A percentile compares a stretch with the other conserved stretches of the same genome.
These are phyloP conservation scores for Bellardia pandia DNA, from an alignment of 2,888 invertebrate genomes.

Conservation along the genomic window DNA sequence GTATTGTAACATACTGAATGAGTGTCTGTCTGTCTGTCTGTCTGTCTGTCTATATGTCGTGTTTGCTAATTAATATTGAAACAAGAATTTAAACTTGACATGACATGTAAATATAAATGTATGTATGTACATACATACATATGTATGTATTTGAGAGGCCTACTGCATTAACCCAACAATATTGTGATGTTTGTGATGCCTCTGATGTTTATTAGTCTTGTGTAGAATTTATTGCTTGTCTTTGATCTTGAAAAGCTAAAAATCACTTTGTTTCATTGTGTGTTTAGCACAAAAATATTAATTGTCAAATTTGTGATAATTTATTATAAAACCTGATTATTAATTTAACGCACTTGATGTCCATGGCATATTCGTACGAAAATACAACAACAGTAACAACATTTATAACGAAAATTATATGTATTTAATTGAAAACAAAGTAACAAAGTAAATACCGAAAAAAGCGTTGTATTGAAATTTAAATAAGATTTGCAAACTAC, in stretches of 20 bases:
- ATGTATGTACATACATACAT: too few relatives aligned
- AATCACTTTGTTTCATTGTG: conserved; percentile 1
- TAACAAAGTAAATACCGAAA: background rate
- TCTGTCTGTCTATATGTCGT: background rate
- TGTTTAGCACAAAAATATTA: conserved; percentile 51
- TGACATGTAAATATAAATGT: conserved; percentile 29
- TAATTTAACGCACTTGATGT: conserved; percentile 73
- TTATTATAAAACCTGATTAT: conserved; percentile 73
- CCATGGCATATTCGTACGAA: conserved; percentile 69
- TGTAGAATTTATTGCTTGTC: conserved; percentile 45
- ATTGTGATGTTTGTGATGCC: background rate
- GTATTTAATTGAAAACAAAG: conserved; percentile 7
- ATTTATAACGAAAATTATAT: conserved; percentile 25
- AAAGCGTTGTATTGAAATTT: background rate
- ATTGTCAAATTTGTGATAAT: conserved; percentile 71
- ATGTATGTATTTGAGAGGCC: conserved; percentile 24
- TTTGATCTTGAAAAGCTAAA: conserved; percentile 70
- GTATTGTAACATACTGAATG: conserved; percentile 14
- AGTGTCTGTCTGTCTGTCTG: background rate
- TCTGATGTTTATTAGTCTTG: conserved; percentile 17
- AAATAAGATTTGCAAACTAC: background rate
- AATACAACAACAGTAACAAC: conserved; percentile 43
- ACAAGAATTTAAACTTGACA: conserved; percentile 25
- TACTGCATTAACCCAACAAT: background rate
- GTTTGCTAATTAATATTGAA: conserved; percentile 42